phyloP scores from a whole-genome alignment of 1,140 invertebrate genomes.

The Harpegnathos saltator region DNA sequence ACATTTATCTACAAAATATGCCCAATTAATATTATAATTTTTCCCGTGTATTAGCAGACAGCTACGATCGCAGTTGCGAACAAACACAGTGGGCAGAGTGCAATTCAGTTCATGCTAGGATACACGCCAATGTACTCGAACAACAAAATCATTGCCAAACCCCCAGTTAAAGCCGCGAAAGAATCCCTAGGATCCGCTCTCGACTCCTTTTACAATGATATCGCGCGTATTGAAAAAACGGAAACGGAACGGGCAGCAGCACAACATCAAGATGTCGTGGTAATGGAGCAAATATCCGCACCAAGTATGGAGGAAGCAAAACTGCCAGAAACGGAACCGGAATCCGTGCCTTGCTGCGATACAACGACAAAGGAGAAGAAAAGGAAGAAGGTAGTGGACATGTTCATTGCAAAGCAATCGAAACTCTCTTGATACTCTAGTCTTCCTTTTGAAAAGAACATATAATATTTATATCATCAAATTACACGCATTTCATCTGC shows the following conservation, averaged over 20 bases:
- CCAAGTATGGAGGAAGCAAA: slow-evolving; percentile 38
- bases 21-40: slow-evolving; percentile 25
- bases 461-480: slow-evolving; percentile 1
- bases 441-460: background rate
- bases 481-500: background rate
- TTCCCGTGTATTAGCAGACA: slow-evolving; percentile 71
- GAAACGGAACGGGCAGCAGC: slow-evolving; percentile 56
- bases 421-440: background rate
- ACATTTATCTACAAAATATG: slow-evolving; percentile 5
- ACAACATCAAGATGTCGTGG: slow-evolving; percentile 42
- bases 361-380: slow-evolving; percentile 52
- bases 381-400: slow-evolving; percentile 56
- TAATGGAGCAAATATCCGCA: slow-evolving; percentile 4
- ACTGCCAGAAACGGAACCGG: slow-evolving; percentile 46
- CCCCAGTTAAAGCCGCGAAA: slow-evolving; percentile 80
- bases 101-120: slow-evolving; percentile 82
- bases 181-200: slow-evolving; percentile 85
- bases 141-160: slow-evolving; percentile 83
- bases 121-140: slow-evolving; percentile 83
- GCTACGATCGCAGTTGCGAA: slow-evolving; percentile 76
- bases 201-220: slow-evolving; percentile 88
- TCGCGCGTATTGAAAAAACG: slow-evolving; percentile 86
- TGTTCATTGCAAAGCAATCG: background rate
- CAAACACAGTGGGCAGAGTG: slow-evolving; percentile 80
- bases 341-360: slow-evolving; percentile 16